These are phyloP conservation scores for Noturus placidus DNA, from an alignment of 2,113 vertebrate species.

Conservation along the genomic window DNA sequence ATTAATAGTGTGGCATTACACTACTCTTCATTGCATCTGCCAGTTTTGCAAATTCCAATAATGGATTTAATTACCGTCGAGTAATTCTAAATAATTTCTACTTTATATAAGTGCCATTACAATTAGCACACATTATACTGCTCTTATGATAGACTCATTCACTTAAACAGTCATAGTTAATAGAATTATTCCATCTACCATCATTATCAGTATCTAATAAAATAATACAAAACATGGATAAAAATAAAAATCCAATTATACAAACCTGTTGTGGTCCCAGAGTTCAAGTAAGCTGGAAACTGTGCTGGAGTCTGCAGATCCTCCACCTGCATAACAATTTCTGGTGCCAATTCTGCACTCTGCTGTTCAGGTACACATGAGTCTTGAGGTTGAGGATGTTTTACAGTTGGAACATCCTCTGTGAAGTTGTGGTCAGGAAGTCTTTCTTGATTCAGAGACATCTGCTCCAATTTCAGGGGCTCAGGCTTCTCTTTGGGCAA, in stretches of 20 bases:
- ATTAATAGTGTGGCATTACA: not conserved
- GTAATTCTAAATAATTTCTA: not conserved
- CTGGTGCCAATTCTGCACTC: not conserved
- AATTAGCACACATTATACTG: not conserved
- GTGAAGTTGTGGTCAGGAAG: not conserved
- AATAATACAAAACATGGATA: not conserved
- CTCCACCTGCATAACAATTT: not conserved
- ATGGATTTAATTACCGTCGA: not conserved
- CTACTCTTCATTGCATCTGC: not conserved
- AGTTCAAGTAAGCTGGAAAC: not conserved
- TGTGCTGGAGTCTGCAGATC: not conserved
- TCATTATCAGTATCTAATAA: not conserved
- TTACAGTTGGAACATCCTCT: not conserved
- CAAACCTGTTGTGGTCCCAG: slow-evolving; percentile 8
- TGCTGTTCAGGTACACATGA: not conserved
- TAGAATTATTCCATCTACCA: not conserved
- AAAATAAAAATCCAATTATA: not conserved
- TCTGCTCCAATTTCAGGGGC: not conserved
- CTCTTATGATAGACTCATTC: not conserved
- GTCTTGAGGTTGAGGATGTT: not conserved
- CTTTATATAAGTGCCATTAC: not conserved
- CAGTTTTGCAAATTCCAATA: not conserved
- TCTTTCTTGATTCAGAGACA: not conserved
- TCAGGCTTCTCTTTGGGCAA: not conserved
- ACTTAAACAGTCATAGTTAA: not conserved